Percentiles rank a stretch among this genome's conserved stretches.
phyloP scores from a whole-genome alignment of 2,888 invertebrate genomes.

The Scaptomyza polygonia region DNA sequence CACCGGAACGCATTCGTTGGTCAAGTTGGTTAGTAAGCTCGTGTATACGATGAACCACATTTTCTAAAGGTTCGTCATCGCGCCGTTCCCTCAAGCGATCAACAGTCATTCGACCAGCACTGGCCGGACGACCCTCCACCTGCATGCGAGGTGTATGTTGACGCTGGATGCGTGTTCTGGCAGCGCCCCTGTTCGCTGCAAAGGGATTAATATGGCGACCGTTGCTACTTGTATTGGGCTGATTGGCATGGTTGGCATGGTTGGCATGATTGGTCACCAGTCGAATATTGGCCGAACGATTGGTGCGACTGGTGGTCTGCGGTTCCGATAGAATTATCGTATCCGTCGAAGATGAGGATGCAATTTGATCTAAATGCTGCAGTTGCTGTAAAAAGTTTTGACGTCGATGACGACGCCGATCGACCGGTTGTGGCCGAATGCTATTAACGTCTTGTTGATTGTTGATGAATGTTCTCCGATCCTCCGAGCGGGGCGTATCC shows the following conservation, averaged over 20 bases:
- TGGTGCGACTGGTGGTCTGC: slow-evolving; percentile 31
- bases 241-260: slow-evolving; percentile 16
- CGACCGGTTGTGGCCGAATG: slow-evolving; percentile 20
- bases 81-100: slow-evolving; percentile 35
- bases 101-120: slow-evolving; percentile 20
- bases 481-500: not conserved
- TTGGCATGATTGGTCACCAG: slow-evolving; percentile 17
- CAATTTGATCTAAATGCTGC: not conserved
- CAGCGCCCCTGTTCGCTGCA: not conserved
- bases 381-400: not conserved
- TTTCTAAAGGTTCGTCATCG: slow-evolving; percentile 3
- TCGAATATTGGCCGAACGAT: slow-evolving; percentile 22
- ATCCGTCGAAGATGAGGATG: slow-evolving; percentile 9
- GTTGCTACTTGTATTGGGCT: slow-evolving; percentile 9
- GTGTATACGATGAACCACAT: slow-evolving; percentile 22
- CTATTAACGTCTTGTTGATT: slow-evolving; percentile 9
- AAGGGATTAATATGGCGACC: slow-evolving; percentile 44
- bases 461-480: slow-evolving; percentile 8
- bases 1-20: slow-evolving; percentile 3
- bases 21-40: slow-evolving; percentile 30
- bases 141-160: slow-evolving; percentile 21
- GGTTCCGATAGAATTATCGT: slow-evolving; percentile 28
- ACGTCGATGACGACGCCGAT: slow-evolving; percentile 26
- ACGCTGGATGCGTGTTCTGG: slow-evolving; percentile 17
- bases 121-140: slow-evolving; percentile 21